Percentiles rank a stretch among this genome's conserved stretches.
Evolutionary conservation across 2,797 vertebrate genomes (phyloP).

Genomic region (Saxicola maurus): DNA sequence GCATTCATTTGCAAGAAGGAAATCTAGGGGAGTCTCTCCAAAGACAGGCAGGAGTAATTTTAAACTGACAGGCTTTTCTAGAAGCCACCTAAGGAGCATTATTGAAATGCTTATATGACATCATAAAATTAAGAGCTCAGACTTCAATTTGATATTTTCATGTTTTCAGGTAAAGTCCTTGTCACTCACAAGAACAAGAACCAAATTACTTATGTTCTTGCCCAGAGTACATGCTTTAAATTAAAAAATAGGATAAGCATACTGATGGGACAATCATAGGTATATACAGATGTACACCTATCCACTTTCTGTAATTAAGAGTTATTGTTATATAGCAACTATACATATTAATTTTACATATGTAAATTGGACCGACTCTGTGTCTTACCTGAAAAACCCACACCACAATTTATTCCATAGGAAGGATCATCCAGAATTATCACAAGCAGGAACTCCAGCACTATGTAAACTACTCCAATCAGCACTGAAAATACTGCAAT

Average conservation of each 20-base stretch:
- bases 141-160: background rate
- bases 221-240: background rate
- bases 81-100: background rate
- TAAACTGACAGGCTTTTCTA: background rate
- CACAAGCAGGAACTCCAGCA: conserved; percentile 76
- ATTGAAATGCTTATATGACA: background rate
- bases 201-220: background rate
- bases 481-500: conserved; percentile 85
- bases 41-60: background rate
- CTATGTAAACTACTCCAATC: conserved; percentile 83
- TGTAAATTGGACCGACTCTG: background rate
- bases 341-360: background rate
- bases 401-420: conserved; percentile 80
- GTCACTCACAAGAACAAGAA: background rate
- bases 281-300: background rate
- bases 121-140: background rate
- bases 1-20: background rate
- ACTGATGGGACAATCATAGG: background rate
- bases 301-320: background rate
- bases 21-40: background rate
- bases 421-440: conserved; percentile 75
- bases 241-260: background rate
- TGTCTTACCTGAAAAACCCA: conserved; percentile 91
- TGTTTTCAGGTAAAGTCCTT: background rate
- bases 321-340: background rate